These are phyloP conservation scores for Caradrina kadenii DNA, from an alignment of 2,888 invertebrate genomes.

Conservation along the genomic window DNA sequence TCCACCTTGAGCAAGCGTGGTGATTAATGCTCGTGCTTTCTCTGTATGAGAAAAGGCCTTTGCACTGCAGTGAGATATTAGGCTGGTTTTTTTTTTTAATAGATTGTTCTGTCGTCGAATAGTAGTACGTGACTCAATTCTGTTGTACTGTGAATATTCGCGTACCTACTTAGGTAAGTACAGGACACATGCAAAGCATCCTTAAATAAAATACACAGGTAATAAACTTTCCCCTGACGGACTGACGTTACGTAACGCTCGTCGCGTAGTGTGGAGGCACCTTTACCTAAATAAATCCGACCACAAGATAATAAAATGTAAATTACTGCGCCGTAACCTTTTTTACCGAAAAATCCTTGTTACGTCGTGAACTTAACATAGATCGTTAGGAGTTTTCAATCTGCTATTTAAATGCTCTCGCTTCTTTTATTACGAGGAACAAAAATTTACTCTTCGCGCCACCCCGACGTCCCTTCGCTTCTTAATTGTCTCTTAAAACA, in stretches of 20 bases:
- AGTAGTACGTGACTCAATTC: not conserved
- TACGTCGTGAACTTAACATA: conserved; percentile 73
- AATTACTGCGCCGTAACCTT: conserved; percentile 62
- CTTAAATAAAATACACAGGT: conserved; percentile 31
- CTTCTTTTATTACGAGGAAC: conserved; percentile 78
- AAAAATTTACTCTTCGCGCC: conserved; percentile 78
- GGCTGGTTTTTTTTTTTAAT: not conserved
- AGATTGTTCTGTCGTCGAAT: not conserved
- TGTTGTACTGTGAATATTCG: conserved; percentile 1
- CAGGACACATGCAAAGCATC: conserved; percentile 24
- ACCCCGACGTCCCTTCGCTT: conserved; percentile 74
- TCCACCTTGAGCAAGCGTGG: too few species aligned
- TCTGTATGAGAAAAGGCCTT: too few species aligned
- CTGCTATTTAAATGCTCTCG: conserved; percentile 79
- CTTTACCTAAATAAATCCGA: conserved; percentile 65
- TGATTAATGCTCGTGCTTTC: too few species aligned
- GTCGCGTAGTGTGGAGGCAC: conserved; percentile 49
- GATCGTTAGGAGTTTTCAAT: conserved; percentile 81
- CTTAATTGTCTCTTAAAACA: conserved; percentile 86
- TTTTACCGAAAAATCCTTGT: conserved; percentile 68
- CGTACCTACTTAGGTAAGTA: conserved; percentile 19
- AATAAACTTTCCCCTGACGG: conserved; percentile 30
- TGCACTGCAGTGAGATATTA: too few species aligned
- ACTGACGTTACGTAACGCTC: conserved; percentile 37
- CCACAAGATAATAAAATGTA: conserved; percentile 69